Percentiles rank a stretch among this genome's conserved stretches.
These are phyloP conservation scores for Melanchra persicariae DNA, from an alignment of 2,888 invertebrate genomes.

Conservation along the genomic window DNA sequence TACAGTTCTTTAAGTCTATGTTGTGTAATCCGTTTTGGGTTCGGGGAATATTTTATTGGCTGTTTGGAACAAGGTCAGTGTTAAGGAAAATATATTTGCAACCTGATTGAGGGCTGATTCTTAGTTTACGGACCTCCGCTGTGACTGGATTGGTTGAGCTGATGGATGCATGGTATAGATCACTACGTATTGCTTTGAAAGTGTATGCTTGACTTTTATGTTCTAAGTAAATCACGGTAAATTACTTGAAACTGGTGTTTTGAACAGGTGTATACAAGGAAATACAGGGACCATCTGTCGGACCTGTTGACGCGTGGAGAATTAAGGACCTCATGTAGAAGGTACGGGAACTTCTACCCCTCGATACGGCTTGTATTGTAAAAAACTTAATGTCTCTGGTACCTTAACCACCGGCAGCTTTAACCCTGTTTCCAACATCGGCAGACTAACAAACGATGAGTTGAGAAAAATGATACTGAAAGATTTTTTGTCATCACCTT, in stretches of 20 bases:
- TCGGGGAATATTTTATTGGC: conserved; percentile 55
- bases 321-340: neutral
- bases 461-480: too few relatives aligned
- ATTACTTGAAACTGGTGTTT: neutral
- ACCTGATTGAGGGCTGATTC: conserved; percentile 54
- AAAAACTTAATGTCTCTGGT: too few relatives aligned
- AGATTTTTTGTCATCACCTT: too few relatives aligned
- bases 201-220: neutral
- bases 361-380: too few relatives aligned
- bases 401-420: too few relatives aligned
- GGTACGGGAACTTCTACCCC: too few relatives aligned
- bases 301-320: too few relatives aligned
- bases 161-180: conserved; percentile 35
- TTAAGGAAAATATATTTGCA: conserved; percentile 62
- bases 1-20: conserved; percentile 16
- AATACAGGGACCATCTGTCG: too few relatives aligned
- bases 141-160: conserved; percentile 32
- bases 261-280: neutral
- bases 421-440: too few relatives aligned
- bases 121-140: conserved; percentile 42
- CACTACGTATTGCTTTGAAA: conserved; percentile 4
- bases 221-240: conserved; percentile 18
- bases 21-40: conserved; percentile 60
- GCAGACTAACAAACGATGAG: too few relatives aligned
- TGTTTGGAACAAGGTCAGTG: conserved; percentile 52